Base-by-base conservation (phyloP, 2,888 invertebrate genomes). In the Proisotoma minuta region DNA sequence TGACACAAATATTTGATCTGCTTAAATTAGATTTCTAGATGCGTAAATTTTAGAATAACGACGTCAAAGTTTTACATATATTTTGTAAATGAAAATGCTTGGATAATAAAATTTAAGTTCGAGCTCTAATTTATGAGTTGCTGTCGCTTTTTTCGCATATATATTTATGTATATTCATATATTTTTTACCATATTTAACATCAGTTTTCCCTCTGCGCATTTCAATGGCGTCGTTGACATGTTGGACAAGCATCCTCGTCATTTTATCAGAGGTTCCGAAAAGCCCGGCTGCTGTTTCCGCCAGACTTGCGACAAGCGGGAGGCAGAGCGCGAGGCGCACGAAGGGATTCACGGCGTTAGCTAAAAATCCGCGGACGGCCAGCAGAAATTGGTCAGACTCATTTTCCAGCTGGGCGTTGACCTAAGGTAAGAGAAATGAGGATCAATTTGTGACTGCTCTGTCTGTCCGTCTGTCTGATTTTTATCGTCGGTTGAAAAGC, bases 331-430 rank as follows among this genome's bases (percentile, higher is more conserved):
- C 75, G 29, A 69, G 50, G 5, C 73, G 66, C 1, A 76, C 70
- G 10, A 75, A 74, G 2, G 72, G 66, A 56, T 75, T 77, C 48
- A 74, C 65, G 1, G 76, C 75, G 53, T 71, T 71, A 4, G 68
- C 63, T 50, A 77, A 65, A 65, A 76, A 77, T 10, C 74, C 75
- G 50, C 73, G 68, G 2, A 74, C 72, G 2, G 75, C 73, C 12
- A 62, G 51, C 20, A 80, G 72, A 65, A 79, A 78, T 15, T 71
- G 72, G 64, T 80, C 79, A 8, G 77, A 70, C 2, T 76, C 75
- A 61, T 34, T 34, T 8, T 79, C 73, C 15, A 73, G 69, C 59
- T 80, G 76, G 22, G 79, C 77, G 52, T 79, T 74, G 0, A 77
- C 75, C 34, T 34, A 15, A 34, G 15, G 15, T 34, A 15, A 34